Evolutionary conservation across 2,113 vertebrate genomes (phyloP).

Genomic region (Tetrao urogallus): DNA sequence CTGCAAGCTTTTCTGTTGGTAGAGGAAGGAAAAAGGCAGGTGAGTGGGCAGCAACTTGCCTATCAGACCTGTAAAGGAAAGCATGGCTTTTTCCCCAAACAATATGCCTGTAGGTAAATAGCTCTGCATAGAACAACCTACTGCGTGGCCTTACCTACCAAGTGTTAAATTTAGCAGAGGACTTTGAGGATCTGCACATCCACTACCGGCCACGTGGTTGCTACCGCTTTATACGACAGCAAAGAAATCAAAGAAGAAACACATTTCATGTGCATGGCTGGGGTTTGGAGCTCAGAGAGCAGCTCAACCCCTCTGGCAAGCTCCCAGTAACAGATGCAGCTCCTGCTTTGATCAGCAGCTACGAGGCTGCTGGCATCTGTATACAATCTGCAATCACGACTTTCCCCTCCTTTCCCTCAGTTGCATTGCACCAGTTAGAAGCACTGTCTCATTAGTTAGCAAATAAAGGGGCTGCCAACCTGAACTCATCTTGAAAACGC

Average conservation of each 20-base stretch:
- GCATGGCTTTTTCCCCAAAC: rapidly evolving
- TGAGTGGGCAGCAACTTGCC: rapidly evolving
- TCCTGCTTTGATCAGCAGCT: conserved; percentile 56
- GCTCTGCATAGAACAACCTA: background rate
- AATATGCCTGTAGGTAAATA: rapidly evolving
- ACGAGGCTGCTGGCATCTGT: background rate
- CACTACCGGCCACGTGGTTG: background rate
- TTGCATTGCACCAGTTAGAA: background rate
- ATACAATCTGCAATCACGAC: background rate
- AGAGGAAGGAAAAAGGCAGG: background rate
- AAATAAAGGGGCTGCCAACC: conserved; percentile 12
- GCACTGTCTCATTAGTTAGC: background rate
- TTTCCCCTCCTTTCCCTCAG: background rate
- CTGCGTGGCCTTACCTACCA: rapidly evolving
- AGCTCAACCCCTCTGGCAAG: background rate
- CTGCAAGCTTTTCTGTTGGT: conserved; percentile 92
- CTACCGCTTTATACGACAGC: background rate
- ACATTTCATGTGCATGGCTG: background rate
- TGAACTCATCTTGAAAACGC: background rate
- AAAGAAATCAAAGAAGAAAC: conserved; percentile 28
- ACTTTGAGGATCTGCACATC: background rate
- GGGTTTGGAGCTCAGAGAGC: conserved; percentile 4
- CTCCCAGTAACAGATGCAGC: background rate
- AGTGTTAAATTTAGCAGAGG: rapidly evolving
- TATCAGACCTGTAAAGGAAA: background rate